These are phyloP conservation scores for Triplophysa rosa DNA, from an alignment of 2,113 vertebrate genomes.

Conservation along the genomic window DNA sequence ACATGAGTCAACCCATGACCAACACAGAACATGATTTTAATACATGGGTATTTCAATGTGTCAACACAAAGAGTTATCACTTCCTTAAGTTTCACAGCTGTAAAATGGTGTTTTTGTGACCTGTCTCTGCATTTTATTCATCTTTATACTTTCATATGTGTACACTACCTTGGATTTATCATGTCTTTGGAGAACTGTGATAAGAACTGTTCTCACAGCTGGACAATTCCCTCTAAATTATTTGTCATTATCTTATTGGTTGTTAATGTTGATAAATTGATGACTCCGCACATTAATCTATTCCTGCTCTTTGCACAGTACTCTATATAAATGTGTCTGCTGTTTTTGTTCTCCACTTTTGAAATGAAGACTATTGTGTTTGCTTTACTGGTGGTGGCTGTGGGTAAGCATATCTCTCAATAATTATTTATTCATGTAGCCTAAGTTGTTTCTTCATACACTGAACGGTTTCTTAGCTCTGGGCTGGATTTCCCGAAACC, in stretches of 20 bases:
- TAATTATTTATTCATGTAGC: background rate
- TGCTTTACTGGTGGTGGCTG: constrained; percentile 46
- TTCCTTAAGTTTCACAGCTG: background rate
- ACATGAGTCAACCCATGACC: too few species aligned
- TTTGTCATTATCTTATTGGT: background rate
- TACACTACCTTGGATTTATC: constrained; percentile 29
- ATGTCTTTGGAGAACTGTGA: constrained; percentile 28
- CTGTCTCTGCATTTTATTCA: background rate
- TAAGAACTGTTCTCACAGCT: constrained; percentile 50
- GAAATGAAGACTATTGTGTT: constrained; percentile 45
- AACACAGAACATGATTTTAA: too few species aligned
- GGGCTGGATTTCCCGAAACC: too few species aligned
- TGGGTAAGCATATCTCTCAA: constrained; percentile 38
- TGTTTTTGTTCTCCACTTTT: background rate
- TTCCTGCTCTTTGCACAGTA: background rate
- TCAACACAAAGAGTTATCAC: too few species aligned
- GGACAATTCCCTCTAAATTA: constrained; percentile 25
- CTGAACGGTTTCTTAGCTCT: background rate
- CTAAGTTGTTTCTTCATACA: background rate
- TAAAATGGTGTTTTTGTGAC: background rate
- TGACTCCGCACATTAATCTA: background rate
- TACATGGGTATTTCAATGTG: too few species aligned
- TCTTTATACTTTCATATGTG: background rate
- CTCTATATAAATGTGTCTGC: background rate
- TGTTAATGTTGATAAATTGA: constrained; percentile 4